Evolutionary conservation across 2,888 invertebrate genomes (phyloP), one percentile per base, ranked within the genome.

Genomic region (Ectropis crepuscularia): DNA sequence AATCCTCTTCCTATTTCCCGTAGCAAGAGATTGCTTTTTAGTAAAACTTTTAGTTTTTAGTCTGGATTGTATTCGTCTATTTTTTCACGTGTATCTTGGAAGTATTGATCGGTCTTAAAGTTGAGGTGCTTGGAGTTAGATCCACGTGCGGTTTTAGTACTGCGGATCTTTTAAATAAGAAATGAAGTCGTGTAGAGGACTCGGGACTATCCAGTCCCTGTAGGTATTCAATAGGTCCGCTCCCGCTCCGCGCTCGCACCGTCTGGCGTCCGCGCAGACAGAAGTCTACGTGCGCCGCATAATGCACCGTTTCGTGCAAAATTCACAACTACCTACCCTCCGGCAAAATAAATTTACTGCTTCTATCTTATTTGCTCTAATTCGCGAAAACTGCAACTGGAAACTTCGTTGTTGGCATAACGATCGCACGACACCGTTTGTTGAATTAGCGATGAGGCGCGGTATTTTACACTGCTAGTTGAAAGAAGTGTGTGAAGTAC

Each of bases 351-450:
- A 90, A 89, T 90, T 90, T 88, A 86, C 89, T 86, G 81, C 81
- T 85, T 83, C 85, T 88, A 89, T 89, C 87, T 89, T 90, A 89
- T 91, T 90, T 90, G 86, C 85, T 89, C 87, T 87, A 87, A 87
- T 89, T 89, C 84, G 82, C 75, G 82, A 87, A 85, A 87, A 88
- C 84, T 86, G 82, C 81, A 80, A 79, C 79, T 78, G 66, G 75
- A 76, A 82, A 79, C 79, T 82, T 74, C 73, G 73, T 78, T 79
- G 75, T 70, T 72, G 71, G 73, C 73, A 74, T 81, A 80, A 82
- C 80, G 79, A 82, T 77, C 71, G 71, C 75, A 73, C 74, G 72
- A 77, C 77, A 79, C 77, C 72, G 77, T 75, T 74, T 68, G 74
- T 72, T 71, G 77, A 78, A 81, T 80, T 79, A 79, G 76, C 71